A percentile compares a stretch with the other conserved stretches of the same genome.
Evolutionary conservation across 1,140 invertebrate genomes (phyloP).

Genomic region (Drosophila pectinifera): DNA sequence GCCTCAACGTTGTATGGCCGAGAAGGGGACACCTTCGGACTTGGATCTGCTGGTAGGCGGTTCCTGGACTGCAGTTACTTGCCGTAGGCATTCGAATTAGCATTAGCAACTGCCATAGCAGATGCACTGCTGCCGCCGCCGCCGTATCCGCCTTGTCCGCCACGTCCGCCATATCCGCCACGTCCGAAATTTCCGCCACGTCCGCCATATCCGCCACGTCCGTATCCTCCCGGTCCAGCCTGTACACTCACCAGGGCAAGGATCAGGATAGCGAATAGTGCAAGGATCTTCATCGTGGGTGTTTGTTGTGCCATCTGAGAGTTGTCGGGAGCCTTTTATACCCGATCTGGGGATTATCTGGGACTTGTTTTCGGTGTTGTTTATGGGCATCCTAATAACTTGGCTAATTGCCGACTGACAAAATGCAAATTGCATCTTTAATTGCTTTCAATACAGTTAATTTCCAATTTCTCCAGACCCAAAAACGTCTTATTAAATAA

Average conservation of each 20-base stretch:
- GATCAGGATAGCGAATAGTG: constrained; percentile 17
- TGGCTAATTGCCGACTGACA: not conserved
- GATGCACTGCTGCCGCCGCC: too few relatives aligned
- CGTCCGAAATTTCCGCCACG: not conserved
- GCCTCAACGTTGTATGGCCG: not conserved
- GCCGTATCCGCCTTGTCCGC: too few relatives aligned
- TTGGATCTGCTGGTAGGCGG: too few relatives aligned
- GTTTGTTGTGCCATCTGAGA: constrained; percentile 25
- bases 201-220: not conserved
- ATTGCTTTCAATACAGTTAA: constrained; percentile 23
- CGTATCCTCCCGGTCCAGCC: not conserved
- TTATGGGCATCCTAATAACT: not conserved
- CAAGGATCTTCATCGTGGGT: constrained; percentile 29
- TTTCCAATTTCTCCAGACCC: not conserved
- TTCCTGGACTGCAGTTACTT: too few relatives aligned
- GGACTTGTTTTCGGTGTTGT: constrained; percentile 8
- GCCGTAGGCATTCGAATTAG: too few relatives aligned
- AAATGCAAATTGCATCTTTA: constrained; percentile 25
- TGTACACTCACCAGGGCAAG: constrained; percentile 22
- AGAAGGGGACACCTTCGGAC: not conserved
- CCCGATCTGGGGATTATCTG: not conserved
- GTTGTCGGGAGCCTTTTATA: constrained; percentile 43
- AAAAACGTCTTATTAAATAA: constrained; percentile 5
- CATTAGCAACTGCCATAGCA: too few relatives aligned
- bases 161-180: not conserved